These are phyloP conservation scores for Petrolisthes manimaculis DNA, from an alignment of 2,888 invertebrate genomes.

Conservation along the genomic window DNA sequence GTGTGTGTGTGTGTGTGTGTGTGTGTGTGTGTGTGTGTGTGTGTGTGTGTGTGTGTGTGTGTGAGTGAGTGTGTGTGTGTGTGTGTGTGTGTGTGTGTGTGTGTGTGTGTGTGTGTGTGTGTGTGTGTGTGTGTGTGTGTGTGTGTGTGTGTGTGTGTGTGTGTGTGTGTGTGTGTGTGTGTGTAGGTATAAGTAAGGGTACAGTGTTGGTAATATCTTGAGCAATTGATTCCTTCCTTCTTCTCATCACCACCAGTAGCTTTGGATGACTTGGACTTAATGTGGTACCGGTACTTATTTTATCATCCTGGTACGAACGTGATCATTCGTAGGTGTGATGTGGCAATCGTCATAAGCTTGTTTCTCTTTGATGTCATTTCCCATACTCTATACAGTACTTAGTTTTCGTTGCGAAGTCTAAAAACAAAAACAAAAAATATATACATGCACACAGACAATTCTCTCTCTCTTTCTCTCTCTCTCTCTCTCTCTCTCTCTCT, in stretches of 20 bases:
- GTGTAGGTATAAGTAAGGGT: neutral
- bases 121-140: slow-evolving; percentile 2
- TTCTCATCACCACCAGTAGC: too few species aligned
- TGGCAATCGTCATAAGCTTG: too few species aligned
- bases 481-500: neutral
- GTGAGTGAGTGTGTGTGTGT: neutral
- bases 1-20: slow-evolving; percentile 1
- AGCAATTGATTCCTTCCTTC: too few species aligned
- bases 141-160: neutral
- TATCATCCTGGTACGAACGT: too few species aligned
- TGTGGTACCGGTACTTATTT: too few species aligned
- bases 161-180: neutral
- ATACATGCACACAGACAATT: neutral
- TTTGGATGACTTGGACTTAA: too few species aligned
- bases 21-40: slow-evolving; percentile 1
- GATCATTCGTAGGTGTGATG: too few species aligned
- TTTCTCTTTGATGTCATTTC: neutral
- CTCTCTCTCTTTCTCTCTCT: neutral
- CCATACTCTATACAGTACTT: neutral
- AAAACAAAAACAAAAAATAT: too few species aligned
- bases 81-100: slow-evolving; percentile 1
- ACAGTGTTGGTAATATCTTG: too few species aligned
- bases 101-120: slow-evolving; percentile 1
- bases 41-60: slow-evolving; percentile 1
- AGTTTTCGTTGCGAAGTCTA: neutral